A percentile compares a stretch with the other conserved stretches of the same genome.
These are phyloP conservation scores for Brachionichthys hirsutus DNA, from an alignment of 2,113 vertebrate species.

Conservation along the genomic window DNA sequence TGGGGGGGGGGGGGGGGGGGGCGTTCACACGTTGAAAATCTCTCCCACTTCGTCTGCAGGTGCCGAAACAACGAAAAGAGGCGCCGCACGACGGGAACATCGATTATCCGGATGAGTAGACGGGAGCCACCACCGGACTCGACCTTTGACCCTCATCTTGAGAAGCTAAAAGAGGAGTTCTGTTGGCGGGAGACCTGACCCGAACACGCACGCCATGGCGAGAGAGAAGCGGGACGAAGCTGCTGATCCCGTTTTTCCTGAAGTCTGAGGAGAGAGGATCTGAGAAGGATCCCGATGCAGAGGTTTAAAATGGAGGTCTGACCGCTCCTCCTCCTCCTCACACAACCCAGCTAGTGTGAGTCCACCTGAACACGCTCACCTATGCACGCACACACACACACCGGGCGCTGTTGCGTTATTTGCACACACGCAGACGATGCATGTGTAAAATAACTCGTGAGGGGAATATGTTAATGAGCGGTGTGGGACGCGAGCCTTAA, in stretches of 20 bases:
- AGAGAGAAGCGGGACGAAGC: background rate
- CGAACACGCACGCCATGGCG: conserved; percentile 26
- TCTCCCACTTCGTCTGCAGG: conserved; percentile 49
- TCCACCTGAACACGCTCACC: conserved; percentile 44
- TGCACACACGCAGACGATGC: conserved; percentile 64
- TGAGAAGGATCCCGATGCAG: conserved; percentile 57
- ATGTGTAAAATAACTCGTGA: conserved; percentile 66
- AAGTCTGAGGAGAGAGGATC: conserved; percentile 63
- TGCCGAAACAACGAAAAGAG: conserved; percentile 42
- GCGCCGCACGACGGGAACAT: conserved; percentile 7
- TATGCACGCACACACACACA: conserved; percentile 18
- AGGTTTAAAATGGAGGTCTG: conserved; percentile 69
- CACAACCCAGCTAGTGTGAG: conserved; percentile 44
- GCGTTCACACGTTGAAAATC: conserved; percentile 38
- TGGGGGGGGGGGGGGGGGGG: too few relatives aligned
- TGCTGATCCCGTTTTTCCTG: conserved; percentile 45
- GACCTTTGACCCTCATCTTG: conserved; percentile 16
- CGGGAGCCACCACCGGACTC: background rate
- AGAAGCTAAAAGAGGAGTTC: conserved; percentile 4
- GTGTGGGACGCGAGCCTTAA: conserved; percentile 51
- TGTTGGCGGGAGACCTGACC: background rate
- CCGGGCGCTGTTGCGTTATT: conserved; percentile 44
- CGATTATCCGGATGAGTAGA: conserved; percentile 10
- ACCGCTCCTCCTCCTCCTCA: conserved; percentile 34
- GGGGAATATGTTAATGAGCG: conserved; percentile 57